phyloP scores from a whole-genome alignment of 2,113 vertebrate species.

The Chloropsis cyanopogon region DNA sequence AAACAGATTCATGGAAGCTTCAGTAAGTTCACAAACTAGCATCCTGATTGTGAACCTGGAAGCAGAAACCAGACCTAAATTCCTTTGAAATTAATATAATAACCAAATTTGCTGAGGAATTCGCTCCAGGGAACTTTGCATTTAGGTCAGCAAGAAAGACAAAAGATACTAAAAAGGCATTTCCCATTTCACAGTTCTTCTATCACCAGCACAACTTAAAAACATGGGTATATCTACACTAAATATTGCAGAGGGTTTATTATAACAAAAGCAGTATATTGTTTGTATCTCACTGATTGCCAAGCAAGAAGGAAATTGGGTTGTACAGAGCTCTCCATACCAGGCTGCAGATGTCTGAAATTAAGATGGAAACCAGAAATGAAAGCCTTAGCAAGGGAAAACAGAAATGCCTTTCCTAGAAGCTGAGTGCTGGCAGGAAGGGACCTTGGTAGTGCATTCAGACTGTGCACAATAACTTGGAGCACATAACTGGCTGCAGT shows the following conservation, averaged over 20 bases:
- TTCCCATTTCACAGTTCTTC: not conserved
- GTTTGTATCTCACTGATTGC: not conserved
- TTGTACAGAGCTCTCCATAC: not conserved
- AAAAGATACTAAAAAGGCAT: not conserved
- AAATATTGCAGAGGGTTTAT: not conserved
- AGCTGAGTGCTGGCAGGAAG: not conserved
- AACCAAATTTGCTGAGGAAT: not conserved
- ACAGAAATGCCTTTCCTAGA: not conserved
- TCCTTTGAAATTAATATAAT: not conserved
- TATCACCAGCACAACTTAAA: not conserved
- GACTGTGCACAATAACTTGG: not conserved
- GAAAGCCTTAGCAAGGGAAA: not conserved
- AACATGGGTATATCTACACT: not conserved
- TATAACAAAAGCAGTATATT: not conserved
- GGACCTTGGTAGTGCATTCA: not conserved
- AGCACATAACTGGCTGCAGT: not conserved
- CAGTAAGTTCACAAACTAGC: not conserved
- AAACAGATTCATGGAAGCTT: not conserved
- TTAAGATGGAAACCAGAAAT: not conserved
- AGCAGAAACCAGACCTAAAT: not conserved
- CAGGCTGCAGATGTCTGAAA: not conserved
- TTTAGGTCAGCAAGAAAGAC: slow-evolving; percentile 4
- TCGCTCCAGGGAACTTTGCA: not conserved
- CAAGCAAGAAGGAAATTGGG: not conserved
- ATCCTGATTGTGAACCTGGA: not conserved